Base-by-base conservation (phyloP, 2,888 invertebrate species). In the Hypomecis punctinalis region DNA sequence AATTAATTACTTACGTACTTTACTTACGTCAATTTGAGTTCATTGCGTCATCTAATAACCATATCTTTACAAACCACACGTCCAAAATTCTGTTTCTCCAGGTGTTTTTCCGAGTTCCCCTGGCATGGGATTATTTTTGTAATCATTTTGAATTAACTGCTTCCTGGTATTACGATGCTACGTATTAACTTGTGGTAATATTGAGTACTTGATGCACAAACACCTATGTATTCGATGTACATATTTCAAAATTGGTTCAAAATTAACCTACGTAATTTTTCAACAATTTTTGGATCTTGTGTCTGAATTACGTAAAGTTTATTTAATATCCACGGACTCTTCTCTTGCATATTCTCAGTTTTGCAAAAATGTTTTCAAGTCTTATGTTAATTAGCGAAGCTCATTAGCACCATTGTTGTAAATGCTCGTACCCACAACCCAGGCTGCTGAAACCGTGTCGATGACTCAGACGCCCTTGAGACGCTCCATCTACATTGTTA, bases 391-490 rank as follows among this genome's bases (percentile, higher is more conserved):
- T 52, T 48, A 54, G 37, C 33, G 11, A 23, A 47, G 23, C 13
- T 42, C 23, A 51, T 52, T 37, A 45, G 10, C 9, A 35, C 10
- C 9, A n/a, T 51, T 45, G 43, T 36, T 35, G 33, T 52, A 11
- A 23, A 46, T 39, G 35, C n/a, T 11, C 37, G 33, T 36, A 42
- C 42, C 40, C 53, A 42, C 33, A 36, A 11, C 43, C 13, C 8
- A 51, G 51, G 36, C 33, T 53, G 39, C 5, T 48, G 45, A 40
- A 45, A 51, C 33, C 63, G 70, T 66, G 54, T 39, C 39, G 59
- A 47, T 74, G 73, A 74, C 47, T 76, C 75, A 74, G 48, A 13
- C 48, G 76, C 59, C 77, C 76, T 75, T 75, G 77, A 67, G 64
- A 62, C 63, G 46, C 7, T 63, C 68, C 45, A 51, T 63, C 68